Conservation (phyloP, 2,888 invertebrate species). For the Drosophila pegasa region DNA sequence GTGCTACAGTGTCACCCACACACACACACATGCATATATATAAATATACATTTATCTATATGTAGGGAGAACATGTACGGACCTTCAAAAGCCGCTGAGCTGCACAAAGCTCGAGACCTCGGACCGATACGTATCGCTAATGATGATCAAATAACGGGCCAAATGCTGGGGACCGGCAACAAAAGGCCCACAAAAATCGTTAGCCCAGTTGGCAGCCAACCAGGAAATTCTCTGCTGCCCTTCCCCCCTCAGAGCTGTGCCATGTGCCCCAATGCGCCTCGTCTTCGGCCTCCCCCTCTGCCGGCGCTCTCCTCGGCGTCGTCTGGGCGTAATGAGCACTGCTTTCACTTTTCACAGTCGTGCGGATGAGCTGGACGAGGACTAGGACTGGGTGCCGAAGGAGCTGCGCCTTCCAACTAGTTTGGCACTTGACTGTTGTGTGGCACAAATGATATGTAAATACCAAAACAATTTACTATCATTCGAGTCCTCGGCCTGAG, state of each 20-base stretch:
- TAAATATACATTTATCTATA: neutral
- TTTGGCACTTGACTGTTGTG: slow-evolving; percentile 44
- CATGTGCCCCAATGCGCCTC: slow-evolving; percentile 42
- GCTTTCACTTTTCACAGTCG: slow-evolving; percentile 53
- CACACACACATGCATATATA: neutral
- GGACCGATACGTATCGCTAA: slow-evolving; percentile 76
- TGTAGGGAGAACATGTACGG: slow-evolving; percentile 20
- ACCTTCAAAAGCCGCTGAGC: slow-evolving; percentile 37
- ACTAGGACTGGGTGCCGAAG: slow-evolving; percentile 1
- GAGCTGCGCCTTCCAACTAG: slow-evolving; percentile 23
- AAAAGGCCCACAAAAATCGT: slow-evolving; percentile 66
- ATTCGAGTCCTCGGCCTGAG: slow-evolving; percentile 33
- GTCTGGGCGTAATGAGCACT: slow-evolving; percentile 66
- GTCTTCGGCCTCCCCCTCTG: slow-evolving; percentile 1
- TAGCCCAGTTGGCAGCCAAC: slow-evolving; percentile 76
- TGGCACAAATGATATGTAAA: slow-evolving; percentile 72
- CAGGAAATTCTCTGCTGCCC: slow-evolving; percentile 57
- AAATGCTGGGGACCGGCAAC: slow-evolving; percentile 51
- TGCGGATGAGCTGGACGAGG: slow-evolving; percentile 6
- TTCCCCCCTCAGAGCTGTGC: slow-evolving; percentile 45
- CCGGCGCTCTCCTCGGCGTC: slow-evolving; percentile 26
- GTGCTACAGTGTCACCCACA: slow-evolving; percentile 34
- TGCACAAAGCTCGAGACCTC: slow-evolving; percentile 43
- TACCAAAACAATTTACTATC: slow-evolving; percentile 68
- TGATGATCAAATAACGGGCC: slow-evolving; percentile 79